Conservation (phyloP, 2,113 vertebrate genomes). For the Eublepharis macularius region DNA sequence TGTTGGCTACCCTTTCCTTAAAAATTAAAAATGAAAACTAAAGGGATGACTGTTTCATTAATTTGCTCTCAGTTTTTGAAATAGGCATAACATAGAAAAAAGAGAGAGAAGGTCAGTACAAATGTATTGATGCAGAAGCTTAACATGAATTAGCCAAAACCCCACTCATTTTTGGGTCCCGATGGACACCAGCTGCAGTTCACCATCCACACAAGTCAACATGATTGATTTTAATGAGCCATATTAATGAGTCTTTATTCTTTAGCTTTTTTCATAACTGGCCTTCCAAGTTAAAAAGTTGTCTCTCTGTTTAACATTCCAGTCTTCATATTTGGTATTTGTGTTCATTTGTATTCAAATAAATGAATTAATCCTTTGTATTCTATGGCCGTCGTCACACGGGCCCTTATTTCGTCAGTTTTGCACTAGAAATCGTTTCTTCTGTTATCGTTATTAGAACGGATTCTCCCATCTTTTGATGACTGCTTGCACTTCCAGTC, state of each 20-base stretch:
- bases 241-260: not conserved
- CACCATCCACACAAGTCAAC: not conserved
- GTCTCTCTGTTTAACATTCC: not conserved
- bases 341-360: not conserved
- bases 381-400: too few species aligned
- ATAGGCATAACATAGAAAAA: not conserved
- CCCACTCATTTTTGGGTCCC: not conserved
- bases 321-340: not conserved
- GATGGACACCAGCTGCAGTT: not conserved
- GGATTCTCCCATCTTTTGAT: too few species aligned
- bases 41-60: not conserved
- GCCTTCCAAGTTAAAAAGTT: not conserved
- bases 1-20: not conserved
- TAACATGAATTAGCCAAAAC: not conserved
- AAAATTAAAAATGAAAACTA: not conserved
- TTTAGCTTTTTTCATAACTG: not conserved
- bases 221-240: constrained; percentile 9
- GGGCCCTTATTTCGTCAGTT: too few species aligned
- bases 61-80: not conserved
- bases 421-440: too few species aligned
- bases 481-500: too few species aligned
- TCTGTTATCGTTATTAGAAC: too few species aligned
- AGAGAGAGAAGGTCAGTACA: not conserved
- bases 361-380: not conserved
- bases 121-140: not conserved